These are phyloP conservation scores for Phycodurus eques DNA, from an alignment of 2,113 vertebrate species.

Conservation along the genomic window DNA sequence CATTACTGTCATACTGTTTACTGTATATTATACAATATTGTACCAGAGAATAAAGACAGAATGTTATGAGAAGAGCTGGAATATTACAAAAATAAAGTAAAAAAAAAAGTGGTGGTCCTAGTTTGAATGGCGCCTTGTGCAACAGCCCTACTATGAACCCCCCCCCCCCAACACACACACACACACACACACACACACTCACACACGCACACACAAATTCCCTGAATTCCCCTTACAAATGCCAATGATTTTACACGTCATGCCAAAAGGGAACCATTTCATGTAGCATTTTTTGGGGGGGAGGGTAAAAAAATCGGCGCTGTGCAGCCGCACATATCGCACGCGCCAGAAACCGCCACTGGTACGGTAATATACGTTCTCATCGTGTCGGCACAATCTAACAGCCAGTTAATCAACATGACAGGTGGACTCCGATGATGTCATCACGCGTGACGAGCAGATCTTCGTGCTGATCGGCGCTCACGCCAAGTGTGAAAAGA, in stretches of 20 bases:
- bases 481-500: conserved; percentile 77
- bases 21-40: too few relatives aligned
- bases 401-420: not conserved
- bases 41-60: too few relatives aligned
- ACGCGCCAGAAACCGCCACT: too few relatives aligned
- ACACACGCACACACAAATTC: not conserved
- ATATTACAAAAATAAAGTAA: not conserved
- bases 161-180: too few relatives aligned
- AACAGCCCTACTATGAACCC: too few relatives aligned
- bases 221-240: not conserved
- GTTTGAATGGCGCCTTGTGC: too few relatives aligned
- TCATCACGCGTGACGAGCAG: conserved; percentile 88
- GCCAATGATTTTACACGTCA: not conserved
- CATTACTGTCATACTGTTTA: too few relatives aligned
- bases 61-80: not conserved
- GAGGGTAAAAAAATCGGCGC: too few relatives aligned
- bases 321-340: too few relatives aligned
- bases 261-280: too few relatives aligned
- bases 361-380: not conserved
- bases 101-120: not conserved
- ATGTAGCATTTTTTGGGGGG: too few relatives aligned
- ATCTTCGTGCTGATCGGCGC: conserved; percentile 85
- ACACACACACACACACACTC: too few relatives aligned
- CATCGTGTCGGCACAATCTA: not conserved
- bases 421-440: conserved; percentile 87